Evolutionary conservation across 1,140 invertebrate species (phyloP), one percentile per base, ranked within the genome.

Genomic region (Leptonema lineaticorne): DNA sequence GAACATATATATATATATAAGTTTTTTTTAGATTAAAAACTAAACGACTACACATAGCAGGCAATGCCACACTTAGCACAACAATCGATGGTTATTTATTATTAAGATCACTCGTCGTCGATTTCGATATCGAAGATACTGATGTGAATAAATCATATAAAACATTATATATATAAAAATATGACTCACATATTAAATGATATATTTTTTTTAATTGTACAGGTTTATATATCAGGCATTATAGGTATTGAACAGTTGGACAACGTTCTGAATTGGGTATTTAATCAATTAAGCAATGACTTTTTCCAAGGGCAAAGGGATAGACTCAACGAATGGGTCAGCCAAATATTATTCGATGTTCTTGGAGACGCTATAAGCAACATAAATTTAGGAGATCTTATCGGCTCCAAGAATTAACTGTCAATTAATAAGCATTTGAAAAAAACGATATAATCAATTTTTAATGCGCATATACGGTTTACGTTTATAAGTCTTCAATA

Each of bases 261-360:
- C 30, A 28, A 62, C 2, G 57, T 66, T 7, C 7, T 72, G 2
- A 72, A 69, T 50, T 69, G 41, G 26, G 8, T 62, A 6, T 50
- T 72, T 9, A 62, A 65, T 46, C 63, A 69, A 59, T 46, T 72
- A 14, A 66, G 58, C 28, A 67, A 69, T 27, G 67, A 72, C 22
- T 59, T 72, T 18, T 67, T 72, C 63, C 45, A 72, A 58, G 67
- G 67, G 11, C 70, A 72, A 28, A 63, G 57, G 16, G 67, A 69
- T 16, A 58, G 26, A 6, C 45, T 72, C 11, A 24, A 24, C 6
- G 14, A 33, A 22, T 56, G 16, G 0, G 33, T 53, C 18, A 57
- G 28, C 22, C 62, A 69, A 50, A 26, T 30, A 1, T 45, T 72
- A 7, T 67, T 72, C 57, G 67, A 72, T n/a, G 56, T 68, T 8